A percentile compares a stretch with the other conserved stretches of the same genome.
Evolutionary conservation across 2,797 vertebrate genomes (phyloP).

Genomic region (Hoplostethus atlanticus): DNA sequence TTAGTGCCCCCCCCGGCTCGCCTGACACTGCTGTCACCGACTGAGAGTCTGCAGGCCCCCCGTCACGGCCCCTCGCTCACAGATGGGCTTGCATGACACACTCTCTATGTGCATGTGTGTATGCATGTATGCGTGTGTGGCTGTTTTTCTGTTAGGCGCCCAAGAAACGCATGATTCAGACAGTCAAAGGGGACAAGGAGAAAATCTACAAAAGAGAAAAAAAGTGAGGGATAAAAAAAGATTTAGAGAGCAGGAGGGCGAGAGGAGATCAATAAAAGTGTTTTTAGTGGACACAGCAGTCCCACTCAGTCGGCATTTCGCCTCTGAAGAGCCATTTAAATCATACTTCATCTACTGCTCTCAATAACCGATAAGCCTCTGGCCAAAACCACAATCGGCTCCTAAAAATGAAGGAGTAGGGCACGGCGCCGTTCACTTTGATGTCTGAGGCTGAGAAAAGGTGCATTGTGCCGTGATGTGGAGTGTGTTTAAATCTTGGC

Average conservation of each 20-base stretch:
- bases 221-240: conserved; percentile 36
- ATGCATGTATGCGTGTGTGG: background rate
- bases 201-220: background rate
- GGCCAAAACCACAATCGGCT: conserved; percentile 56
- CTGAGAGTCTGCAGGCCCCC: background rate
- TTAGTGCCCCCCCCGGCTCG: background rate
- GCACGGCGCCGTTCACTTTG: conserved; percentile 21
- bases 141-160: background rate
- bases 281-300: conserved; percentile 52
- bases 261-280: conserved; percentile 79
- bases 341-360: conserved; percentile 58
- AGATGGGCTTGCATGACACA: background rate
- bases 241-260: conserved; percentile 51
- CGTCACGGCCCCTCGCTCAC: background rate
- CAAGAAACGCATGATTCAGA: background rate
- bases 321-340: conserved; percentile 63
- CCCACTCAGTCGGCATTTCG: conserved; percentile 52
- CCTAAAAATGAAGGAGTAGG: conserved; percentile 42
- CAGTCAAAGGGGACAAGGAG: background rate
- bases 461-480: background rate
- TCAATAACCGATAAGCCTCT: conserved; percentile 63
- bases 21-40: background rate
- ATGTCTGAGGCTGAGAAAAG: conserved; percentile 34
- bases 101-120: background rate
- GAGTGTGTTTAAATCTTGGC: conserved; percentile 23